Percentiles rank a stretch among this genome's conserved stretches.
These are phyloP conservation scores for Apamea crenata DNA, from an alignment of 2,888 invertebrate species.

Conservation along the genomic window DNA sequence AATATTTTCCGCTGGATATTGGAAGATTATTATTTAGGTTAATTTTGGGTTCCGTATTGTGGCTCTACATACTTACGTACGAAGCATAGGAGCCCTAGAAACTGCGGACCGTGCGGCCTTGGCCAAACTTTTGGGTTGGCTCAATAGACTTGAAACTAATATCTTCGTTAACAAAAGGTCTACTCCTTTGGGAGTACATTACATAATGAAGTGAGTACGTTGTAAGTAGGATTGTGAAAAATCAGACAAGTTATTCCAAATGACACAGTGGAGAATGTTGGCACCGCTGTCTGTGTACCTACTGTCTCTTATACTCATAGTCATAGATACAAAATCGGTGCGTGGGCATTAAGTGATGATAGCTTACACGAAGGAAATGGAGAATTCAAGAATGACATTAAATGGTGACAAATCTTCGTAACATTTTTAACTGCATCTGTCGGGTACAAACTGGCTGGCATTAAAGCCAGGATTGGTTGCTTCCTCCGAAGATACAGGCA, in stretches of 20 bases:
- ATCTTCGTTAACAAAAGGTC: slow-evolving; percentile 56
- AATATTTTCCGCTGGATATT: slow-evolving; percentile 25
- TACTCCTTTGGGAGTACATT: slow-evolving; percentile 38
- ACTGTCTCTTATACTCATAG: slow-evolving; percentile 31
- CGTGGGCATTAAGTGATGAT: slow-evolving; percentile 63
- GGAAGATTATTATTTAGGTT: slow-evolving; percentile 18
- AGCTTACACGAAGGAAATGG: slow-evolving; percentile 56
- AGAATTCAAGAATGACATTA: slow-evolving; percentile 53
- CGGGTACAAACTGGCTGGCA: slow-evolving; percentile 44
- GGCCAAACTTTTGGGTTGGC: slow-evolving; percentile 51
- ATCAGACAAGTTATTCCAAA: slow-evolving; percentile 40
- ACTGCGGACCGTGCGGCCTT: slow-evolving; percentile 39
- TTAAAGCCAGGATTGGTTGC: slow-evolving; percentile 51
- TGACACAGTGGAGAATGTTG: slow-evolving; percentile 45
- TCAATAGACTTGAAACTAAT: slow-evolving; percentile 59
- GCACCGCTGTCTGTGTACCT: slow-evolving; percentile 27
- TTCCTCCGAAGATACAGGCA: slow-evolving; percentile 51
- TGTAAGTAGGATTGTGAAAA: slow-evolving; percentile 37
- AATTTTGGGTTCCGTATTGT: slow-evolving; percentile 29
- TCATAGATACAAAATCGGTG: slow-evolving; percentile 41
- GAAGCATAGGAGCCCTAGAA: slow-evolving; percentile 34
- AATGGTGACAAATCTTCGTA: slow-evolving; percentile 50
- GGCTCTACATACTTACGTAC: slow-evolving; percentile 4
- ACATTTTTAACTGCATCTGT: slow-evolving; percentile 51
- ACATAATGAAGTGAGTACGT: slow-evolving; percentile 42